Base-by-base conservation (phyloP, 2,797 vertebrate genomes). In the Lacerta agilis region DNA sequence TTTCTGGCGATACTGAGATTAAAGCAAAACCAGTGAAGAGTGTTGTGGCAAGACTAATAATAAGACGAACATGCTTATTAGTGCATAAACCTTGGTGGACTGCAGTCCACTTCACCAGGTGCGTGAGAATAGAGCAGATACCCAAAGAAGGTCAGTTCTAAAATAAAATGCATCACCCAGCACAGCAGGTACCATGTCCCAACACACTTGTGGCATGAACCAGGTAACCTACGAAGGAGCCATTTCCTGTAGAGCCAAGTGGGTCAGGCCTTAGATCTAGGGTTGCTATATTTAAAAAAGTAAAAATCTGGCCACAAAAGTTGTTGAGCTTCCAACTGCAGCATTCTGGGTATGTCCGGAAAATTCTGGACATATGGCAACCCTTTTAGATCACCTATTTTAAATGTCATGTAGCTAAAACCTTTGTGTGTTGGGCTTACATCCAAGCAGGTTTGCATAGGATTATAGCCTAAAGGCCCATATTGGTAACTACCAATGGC, bases 1-100 rank as follows among this genome's bases (percentile, higher is more conserved):
- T 71, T 4, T 86, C 41, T 88, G 89, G 8, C 33, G 92, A 69
- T 97, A 97, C 98, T 96, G 96, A 96, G 55, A 97, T 76, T 4
- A 87, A 13, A 75, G 72, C 23, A 8, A 81, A n/a, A 41, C 18
- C 67, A 61, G 72, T 25, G 43, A 66, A 36, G 29, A 29, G 55
- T 27, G 20, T 82, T 6, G 1, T 3, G 45, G 41, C 18, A 49
- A 55, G 49, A 55, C 49, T 55, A 55, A 55, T 15, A 55, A 49
- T 15, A 55, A 86, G 25, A 29, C 2, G 8, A n/a, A 33, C 18
- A 87, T 67, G 61, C 61, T 73, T 33, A 72, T n/a, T 86, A 80
- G 0, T 36, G 67, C 27, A 80, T 27, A 61, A 75, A 18, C 11
- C 11, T 81, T 61, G 29, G 49, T 73, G 67, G 79, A 61, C 45